phyloP scores from a whole-genome alignment of 2,888 invertebrate species.

The Yponomeuta evonymella region DNA sequence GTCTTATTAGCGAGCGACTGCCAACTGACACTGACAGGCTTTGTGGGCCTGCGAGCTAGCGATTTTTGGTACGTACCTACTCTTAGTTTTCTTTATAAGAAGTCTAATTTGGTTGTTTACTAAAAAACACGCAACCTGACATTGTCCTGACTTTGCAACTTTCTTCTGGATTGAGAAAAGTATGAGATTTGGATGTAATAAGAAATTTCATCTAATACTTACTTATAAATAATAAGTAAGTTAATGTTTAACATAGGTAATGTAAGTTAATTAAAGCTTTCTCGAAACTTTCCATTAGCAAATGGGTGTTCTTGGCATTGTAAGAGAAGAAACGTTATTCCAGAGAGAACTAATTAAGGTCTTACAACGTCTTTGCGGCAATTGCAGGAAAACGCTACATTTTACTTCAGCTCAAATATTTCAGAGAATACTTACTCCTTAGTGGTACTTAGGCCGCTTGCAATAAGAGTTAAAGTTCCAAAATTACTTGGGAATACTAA shows the following conservation, averaged over 20 bases:
- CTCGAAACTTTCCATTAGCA: background rate
- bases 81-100: background rate
- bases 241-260: background rate
- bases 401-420: background rate
- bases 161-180: too few species aligned
- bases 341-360: slow-evolving; percentile 23
- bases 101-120: background rate
- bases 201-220: too few species aligned
- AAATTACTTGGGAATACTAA: background rate
- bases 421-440: too few species aligned
- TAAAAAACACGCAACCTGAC: background rate
- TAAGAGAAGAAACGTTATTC: background rate
- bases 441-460: too few species aligned
- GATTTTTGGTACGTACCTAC: slow-evolving; percentile 24
- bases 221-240: background rate
- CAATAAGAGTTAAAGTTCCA: background rate
- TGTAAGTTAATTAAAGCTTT: background rate
- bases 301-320: background rate
- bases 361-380: slow-evolving; percentile 7
- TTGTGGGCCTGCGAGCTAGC: slow-evolving; percentile 38
- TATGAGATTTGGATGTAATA: too few species aligned
- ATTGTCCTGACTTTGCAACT: too few species aligned
- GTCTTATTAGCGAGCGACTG: slow-evolving; percentile 42
- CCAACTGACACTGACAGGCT: slow-evolving; percentile 40
- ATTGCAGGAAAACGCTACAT: slow-evolving; percentile 7